phyloP scores from a whole-genome alignment of 2,113 vertebrate species.

The Orthonyx spaldingii region DNA sequence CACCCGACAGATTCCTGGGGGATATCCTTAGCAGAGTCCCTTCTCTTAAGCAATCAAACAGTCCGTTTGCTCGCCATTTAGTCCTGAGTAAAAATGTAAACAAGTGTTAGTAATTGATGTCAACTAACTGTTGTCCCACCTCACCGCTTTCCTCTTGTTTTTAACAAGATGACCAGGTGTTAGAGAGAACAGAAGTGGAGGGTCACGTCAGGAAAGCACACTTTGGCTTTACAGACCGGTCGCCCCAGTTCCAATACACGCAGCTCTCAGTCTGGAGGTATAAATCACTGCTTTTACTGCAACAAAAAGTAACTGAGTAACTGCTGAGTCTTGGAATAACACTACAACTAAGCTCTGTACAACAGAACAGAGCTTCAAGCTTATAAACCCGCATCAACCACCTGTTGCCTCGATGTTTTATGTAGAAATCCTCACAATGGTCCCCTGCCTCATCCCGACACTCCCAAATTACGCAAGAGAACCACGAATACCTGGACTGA shows the following conservation, averaged over 20 bases:
- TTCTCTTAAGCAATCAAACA: neutral
- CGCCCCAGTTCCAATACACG: neutral
- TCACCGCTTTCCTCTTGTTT: neutral
- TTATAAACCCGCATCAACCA: neutral
- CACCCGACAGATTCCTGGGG: neutral
- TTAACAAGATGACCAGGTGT: neutral
- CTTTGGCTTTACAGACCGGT: neutral
- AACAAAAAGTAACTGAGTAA: neutral
- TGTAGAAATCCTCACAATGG: neutral
- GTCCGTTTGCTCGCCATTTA: conserved; percentile 3
- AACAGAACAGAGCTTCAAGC: neutral
- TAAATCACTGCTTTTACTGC: neutral
- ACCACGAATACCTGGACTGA: neutral
- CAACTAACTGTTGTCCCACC: neutral
- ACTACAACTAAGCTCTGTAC: neutral
- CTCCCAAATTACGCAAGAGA: neutral
- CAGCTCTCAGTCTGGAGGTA: neutral
- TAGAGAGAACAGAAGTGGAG: neutral
- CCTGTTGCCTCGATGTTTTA: neutral
- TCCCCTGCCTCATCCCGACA: neutral
- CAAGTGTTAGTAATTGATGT: neutral
- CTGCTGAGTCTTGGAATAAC: neutral
- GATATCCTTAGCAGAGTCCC: neutral
- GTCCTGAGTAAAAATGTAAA: conserved; percentile 30
- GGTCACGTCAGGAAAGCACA: neutral